These are phyloP conservation scores for Neelides sp. DNA, from an alignment of 1,140 invertebrate species.

Conservation along the genomic window DNA sequence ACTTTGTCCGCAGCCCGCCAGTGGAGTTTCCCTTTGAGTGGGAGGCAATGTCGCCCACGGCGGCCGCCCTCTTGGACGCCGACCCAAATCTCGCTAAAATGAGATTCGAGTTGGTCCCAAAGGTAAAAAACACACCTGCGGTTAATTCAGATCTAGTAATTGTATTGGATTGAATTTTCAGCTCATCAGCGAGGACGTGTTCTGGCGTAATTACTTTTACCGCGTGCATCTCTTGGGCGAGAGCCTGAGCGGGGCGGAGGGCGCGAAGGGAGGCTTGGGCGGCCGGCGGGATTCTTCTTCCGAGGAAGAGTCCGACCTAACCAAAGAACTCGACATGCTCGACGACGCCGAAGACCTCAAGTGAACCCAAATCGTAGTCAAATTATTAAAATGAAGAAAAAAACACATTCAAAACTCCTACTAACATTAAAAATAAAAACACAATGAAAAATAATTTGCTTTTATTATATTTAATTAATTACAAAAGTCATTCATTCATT, in stretches of 20 bases:
- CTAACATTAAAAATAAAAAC: no score
- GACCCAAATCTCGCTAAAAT: constrained; percentile 93
- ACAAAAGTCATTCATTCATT: no score
- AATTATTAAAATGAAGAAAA: no score
- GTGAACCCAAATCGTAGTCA: no score
- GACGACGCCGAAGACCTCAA: no score
- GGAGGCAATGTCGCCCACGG: constrained; percentile 69
- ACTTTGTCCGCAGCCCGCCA: constrained; percentile 92
- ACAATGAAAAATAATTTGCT: no score
- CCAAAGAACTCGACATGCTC: no score
- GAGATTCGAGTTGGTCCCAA: constrained; percentile 97
- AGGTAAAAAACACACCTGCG: constrained; percentile 53
- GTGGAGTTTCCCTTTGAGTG: constrained; percentile 94
- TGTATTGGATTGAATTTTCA: constrained; percentile 38
- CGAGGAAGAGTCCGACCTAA: no score
- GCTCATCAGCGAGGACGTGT: constrained; percentile 88
- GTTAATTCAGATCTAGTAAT: constrained; percentile 5
- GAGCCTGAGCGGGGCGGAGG: constrained; percentile 48
- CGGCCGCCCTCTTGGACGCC: constrained; percentile 81
- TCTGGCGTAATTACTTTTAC: constrained; percentile 99
- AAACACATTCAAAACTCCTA: no score
- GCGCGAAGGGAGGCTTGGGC: constrained; percentile 15
- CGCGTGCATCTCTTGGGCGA: constrained; percentile 94
- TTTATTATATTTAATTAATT: no score
- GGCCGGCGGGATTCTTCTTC: background rate